Conservation (phyloP, 2,113 vertebrate genomes). For the Aplodontia rufa region DNA sequence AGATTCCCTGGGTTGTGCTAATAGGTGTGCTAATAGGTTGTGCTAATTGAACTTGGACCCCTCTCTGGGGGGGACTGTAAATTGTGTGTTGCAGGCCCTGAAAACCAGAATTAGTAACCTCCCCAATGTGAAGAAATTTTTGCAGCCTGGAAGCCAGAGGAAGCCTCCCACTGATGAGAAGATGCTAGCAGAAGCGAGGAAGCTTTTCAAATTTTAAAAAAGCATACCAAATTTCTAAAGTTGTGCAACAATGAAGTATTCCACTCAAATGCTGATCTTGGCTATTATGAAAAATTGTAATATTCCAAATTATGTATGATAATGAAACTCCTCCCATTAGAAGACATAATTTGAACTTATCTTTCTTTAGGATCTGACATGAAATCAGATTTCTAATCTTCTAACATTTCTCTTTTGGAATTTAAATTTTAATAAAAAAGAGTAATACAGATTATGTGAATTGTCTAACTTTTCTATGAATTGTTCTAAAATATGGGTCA, state of each 20-base stretch:
- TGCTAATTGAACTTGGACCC: too few relatives aligned
- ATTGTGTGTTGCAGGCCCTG: slow-evolving; percentile 48
- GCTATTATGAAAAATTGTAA: background rate
- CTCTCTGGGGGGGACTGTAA: background rate
- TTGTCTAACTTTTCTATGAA: background rate
- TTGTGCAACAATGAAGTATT: background rate
- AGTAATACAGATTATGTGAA: background rate
- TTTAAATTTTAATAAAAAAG: background rate
- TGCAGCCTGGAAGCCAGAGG: slow-evolving; percentile 70
- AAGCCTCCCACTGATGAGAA: background rate
- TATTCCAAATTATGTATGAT: background rate
- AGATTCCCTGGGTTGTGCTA: background rate
- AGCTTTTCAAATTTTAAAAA: slow-evolving; percentile 36
- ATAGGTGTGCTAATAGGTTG: too few relatives aligned
- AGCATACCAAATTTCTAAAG: background rate
- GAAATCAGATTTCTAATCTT: background rate
- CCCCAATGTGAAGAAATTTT: slow-evolving; percentile 64
- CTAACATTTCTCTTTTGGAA: background rate
- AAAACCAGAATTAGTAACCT: slow-evolving; percentile 70
- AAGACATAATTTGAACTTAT: background rate
- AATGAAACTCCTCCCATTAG: background rate
- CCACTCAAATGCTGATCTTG: background rate
- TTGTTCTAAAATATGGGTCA: background rate
- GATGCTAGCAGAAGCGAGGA: background rate
- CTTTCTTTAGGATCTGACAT: background rate